Conservation (phyloP, 2,113 vertebrate genomes). For the Forbesichthys agassizii region DNA sequence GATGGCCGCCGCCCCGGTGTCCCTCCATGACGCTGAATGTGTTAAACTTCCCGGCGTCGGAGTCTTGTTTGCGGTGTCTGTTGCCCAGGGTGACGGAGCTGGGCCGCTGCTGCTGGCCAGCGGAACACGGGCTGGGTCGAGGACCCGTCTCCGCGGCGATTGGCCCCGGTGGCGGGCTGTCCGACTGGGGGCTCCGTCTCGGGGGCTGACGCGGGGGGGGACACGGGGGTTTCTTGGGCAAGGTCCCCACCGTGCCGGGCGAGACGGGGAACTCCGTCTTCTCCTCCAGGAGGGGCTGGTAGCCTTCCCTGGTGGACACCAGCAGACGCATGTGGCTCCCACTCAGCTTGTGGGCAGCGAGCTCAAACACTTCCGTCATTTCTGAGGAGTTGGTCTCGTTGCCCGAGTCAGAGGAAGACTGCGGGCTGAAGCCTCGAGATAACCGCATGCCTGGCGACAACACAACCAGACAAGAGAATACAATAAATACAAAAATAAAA, state of each 20-base stretch:
- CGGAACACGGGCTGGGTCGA: constrained; percentile 84
- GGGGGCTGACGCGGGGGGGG: constrained; percentile 85
- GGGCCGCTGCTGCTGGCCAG: constrained; percentile 84
- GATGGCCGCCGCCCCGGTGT: constrained; percentile 74
- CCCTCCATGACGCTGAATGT: constrained; percentile 86
- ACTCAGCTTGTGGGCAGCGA: constrained; percentile 87
- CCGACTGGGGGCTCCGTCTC: constrained; percentile 86
- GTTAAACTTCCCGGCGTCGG: constrained; percentile 81
- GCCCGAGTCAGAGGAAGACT: constrained; percentile 97
- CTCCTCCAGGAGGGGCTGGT: constrained; percentile 89
- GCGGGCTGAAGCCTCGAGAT: constrained; percentile 91
- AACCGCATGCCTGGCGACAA: constrained; percentile 86
- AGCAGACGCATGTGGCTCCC: constrained; percentile 89
- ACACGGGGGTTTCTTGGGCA: constrained; percentile 77
- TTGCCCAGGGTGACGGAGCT: constrained; percentile 67
- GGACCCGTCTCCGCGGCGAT: constrained; percentile 86
- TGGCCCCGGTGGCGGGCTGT: constrained; percentile 81
- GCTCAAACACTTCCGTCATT: constrained; percentile 95
- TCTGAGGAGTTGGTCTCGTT: constrained; percentile 99
- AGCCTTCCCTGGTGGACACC: constrained; percentile 88
- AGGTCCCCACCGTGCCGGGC: constrained; percentile 77
- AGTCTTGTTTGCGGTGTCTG: constrained; percentile 82
- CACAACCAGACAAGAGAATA: constrained; percentile 69
- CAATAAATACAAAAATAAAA: neutral
- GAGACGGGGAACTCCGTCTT: constrained; percentile 89